A percentile compares a stretch with the other conserved stretches of the same genome.
These are phyloP conservation scores for Falcunculus frontatus DNA, from an alignment of 2,113 vertebrate genomes.

Conservation along the genomic window DNA sequence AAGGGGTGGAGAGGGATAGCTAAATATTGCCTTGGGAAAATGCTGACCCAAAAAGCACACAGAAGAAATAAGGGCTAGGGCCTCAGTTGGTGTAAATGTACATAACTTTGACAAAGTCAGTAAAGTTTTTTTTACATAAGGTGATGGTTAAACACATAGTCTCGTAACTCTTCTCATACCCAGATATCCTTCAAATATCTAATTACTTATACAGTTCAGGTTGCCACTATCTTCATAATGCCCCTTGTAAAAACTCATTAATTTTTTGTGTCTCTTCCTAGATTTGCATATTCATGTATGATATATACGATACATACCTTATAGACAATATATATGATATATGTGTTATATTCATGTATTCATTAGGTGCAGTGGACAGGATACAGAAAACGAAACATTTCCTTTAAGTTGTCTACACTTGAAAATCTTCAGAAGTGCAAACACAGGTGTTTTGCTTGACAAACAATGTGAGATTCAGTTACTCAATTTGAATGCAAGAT, in stretches of 20 bases:
- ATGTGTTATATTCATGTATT: neutral
- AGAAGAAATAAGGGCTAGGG: neutral
- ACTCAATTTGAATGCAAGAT: neutral
- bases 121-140: neutral
- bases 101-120: neutral
- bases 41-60: neutral
- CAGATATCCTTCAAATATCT: neutral
- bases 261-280: neutral
- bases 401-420: neutral
- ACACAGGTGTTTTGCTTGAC: neutral
- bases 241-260: neutral
- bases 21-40: neutral
- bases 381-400: neutral
- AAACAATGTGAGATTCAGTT: neutral
- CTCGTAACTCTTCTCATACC: neutral
- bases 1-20: neutral
- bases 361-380: neutral
- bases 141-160: neutral
- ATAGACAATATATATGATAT: neutral
- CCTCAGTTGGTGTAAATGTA: neutral
- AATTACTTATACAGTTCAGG: neutral
- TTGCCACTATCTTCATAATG: neutral
- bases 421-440: neutral
- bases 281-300: neutral
- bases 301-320: neutral